Base-by-base conservation (phyloP, 2,888 invertebrate species). In the Eupeodes luniger region DNA sequence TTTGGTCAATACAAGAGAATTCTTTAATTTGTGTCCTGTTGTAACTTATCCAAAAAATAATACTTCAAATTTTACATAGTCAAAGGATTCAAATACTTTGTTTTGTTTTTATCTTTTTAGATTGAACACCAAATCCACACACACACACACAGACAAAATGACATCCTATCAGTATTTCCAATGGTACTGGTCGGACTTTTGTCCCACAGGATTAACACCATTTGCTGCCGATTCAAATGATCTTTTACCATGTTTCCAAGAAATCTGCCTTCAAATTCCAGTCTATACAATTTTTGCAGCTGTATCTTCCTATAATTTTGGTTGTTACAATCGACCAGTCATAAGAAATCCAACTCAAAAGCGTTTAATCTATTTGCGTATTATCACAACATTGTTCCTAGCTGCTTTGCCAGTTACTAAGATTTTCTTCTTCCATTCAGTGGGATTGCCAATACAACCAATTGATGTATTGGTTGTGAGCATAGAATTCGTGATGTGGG, bases 171-270 rank as follows among this genome's bases (percentile, higher is more conserved):
- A 90, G 90, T 90, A 90, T 78, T 90, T 91, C 14, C 79, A 89
- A 10, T 97, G 96, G 96, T 95, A 95, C 91, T 97, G 97, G 97
- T 95, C 95, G 86, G 95, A 96, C 85, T 95, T 97, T 91, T 97
- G 97, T 74, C 95, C 95, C n/a, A 95, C 95, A 40, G 96, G 96
- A 44, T 94, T 97, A 74, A 94, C 94, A 85, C 95, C 97, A 36
- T 96, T 97, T 95, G 95, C 96, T 91, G 94, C 95, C 11, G 93
- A 94, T 16, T 95, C 95, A 51, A 96, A 96, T 91, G 97, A 98
- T 94, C 95, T 98, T 91, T 96, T 97, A 79, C 94, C 96, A 81
- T 98, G 98, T 93, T 98, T 98, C 92, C 97, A 98, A 93, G 96
- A 97, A 93, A 93, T 98, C 72, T 96, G 96, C 91, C 94, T 98